Evolutionary conservation across 2,113 vertebrate species (phyloP).

Genomic region (Tichodroma muraria): DNA sequence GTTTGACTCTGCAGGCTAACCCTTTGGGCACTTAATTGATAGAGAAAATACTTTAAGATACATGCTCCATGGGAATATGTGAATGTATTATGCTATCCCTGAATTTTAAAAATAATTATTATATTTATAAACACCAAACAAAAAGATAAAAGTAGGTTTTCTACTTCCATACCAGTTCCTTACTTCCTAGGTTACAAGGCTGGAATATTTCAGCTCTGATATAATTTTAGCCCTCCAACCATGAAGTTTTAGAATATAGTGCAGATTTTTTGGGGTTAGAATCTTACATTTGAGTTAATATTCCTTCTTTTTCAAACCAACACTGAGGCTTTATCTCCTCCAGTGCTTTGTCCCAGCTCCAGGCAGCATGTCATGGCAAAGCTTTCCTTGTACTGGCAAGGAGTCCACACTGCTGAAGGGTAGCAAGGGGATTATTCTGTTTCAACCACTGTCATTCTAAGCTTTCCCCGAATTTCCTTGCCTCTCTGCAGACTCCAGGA

Average conservation of each 20-base stretch:
- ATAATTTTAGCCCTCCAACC: neutral
- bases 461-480: neutral
- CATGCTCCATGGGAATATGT: neutral
- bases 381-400: neutral
- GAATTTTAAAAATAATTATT: neutral
- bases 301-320: neutral
- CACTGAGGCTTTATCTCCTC: neutral
- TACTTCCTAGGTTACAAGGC: neutral
- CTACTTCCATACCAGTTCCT: neutral
- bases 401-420: neutral
- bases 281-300: neutral
- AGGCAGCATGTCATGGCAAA: neutral
- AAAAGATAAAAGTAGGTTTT: neutral
- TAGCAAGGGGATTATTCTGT: conserved; percentile 13
- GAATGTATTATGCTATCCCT: accelerated
- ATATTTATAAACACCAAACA: neutral
- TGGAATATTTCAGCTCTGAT: neutral
- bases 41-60: neutral
- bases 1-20: neutral
- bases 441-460: conserved; percentile 24
- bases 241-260: neutral
- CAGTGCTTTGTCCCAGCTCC: neutral
- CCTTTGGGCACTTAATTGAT: neutral
- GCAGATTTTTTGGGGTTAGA: neutral
- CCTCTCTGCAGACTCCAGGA: neutral